phyloP scores from a whole-genome alignment of 2,797 vertebrate genomes.

The Simalia tracyae region DNA sequence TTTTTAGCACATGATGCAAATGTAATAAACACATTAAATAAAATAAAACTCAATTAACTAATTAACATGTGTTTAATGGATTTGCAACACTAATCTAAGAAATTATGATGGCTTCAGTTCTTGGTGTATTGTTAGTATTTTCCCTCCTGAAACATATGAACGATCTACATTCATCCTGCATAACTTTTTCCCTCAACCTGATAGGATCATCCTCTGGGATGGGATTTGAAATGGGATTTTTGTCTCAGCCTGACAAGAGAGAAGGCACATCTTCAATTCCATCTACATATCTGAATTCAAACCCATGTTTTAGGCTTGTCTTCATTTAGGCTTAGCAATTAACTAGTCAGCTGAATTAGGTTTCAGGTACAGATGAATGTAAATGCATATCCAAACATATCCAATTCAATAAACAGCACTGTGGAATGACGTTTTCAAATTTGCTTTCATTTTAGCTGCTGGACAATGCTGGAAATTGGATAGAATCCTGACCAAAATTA shows the following conservation, averaged over 20 bases:
- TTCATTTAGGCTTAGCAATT: conserved; percentile 52
- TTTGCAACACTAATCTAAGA: neutral
- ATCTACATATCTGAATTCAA: neutral
- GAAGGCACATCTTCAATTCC: neutral
- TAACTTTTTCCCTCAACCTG: neutral
- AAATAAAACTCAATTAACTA: neutral
- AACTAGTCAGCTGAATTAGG: conserved; percentile 45
- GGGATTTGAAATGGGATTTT: neutral
- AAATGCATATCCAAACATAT: conserved; percentile 57
- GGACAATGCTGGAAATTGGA: conserved; percentile 42
- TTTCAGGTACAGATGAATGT: conserved; percentile 66
- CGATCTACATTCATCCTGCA: too few species aligned
- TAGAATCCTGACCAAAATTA: conserved; percentile 43
- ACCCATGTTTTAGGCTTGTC: neutral
- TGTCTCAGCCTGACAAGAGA: neutral
- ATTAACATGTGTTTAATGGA: neutral
- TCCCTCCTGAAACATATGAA: neutral
- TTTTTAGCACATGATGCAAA: neutral
- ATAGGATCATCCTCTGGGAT: neutral
- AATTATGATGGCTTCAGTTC: neutral
- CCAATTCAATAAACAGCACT: conserved; percentile 70
- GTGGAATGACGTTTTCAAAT: conserved; percentile 63
- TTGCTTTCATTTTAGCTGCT: conserved; percentile 51
- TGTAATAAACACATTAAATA: neutral
- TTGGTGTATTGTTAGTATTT: neutral